These are phyloP conservation scores for Diuraphis noxia DNA, from an alignment of 1,140 invertebrate species.

Conservation along the genomic window DNA sequence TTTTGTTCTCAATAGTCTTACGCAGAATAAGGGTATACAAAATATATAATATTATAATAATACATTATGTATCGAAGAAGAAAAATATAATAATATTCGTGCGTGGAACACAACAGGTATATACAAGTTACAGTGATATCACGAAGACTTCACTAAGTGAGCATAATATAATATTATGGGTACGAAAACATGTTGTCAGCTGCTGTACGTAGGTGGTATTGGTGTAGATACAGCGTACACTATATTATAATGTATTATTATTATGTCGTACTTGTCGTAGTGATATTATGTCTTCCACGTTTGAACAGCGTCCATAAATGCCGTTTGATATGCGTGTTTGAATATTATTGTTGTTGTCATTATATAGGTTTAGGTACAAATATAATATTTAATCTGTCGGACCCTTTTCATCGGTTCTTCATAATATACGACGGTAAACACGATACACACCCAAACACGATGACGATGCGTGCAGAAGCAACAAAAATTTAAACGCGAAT, in stretches of 20 bases:
- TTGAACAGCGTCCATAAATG: not conserved
- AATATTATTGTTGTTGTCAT: not conserved
- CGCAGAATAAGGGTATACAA: not conserved
- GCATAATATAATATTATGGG: not conserved
- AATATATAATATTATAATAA: not conserved
- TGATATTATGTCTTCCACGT: not conserved
- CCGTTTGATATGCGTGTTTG: not conserved
- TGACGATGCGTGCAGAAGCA: not conserved
- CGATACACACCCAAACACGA: not conserved
- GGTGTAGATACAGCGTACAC: not conserved
- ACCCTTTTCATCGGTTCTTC: not conserved
- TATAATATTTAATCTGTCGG: not conserved
- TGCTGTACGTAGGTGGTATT: not conserved
- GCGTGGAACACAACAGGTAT: not conserved
- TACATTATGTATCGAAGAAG: not conserved
- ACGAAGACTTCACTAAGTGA: not conserved
- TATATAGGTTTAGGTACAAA: not conserved
- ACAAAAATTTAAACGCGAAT: not conserved
- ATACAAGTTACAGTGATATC: not conserved
- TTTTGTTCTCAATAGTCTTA: not conserved
- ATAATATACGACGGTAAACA: not conserved
- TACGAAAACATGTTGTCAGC: not conserved
- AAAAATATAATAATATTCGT: not conserved
- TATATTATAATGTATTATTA: no score
- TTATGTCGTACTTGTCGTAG: not conserved